Percentiles rank a stretch among this genome's conserved stretches.
Conservation (phyloP, 2,113 vertebrate genomes). For the Dicerorhinus sumatrensis region DNA sequence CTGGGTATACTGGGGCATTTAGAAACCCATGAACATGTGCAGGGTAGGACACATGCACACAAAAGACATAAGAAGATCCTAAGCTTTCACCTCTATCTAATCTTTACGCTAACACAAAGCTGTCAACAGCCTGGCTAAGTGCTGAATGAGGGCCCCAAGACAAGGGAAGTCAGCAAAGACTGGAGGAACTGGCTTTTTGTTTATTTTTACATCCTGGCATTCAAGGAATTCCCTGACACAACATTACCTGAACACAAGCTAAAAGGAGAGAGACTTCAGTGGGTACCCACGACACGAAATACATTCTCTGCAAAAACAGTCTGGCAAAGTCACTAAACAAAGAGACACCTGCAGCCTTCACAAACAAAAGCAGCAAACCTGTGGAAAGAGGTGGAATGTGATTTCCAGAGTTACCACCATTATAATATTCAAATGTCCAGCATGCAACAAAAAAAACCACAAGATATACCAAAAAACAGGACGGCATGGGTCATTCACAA, state of each 20-base stretch:
- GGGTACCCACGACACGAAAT: neutral
- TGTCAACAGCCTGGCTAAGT: neutral
- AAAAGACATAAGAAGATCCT: neutral
- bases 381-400: neutral
- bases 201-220: neutral
- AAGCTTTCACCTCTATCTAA: neutral
- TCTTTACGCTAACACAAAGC: neutral
- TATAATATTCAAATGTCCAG: neutral
- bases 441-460: neutral
- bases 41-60: neutral
- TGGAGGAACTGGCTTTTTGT: neutral
- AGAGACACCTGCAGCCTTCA: neutral
- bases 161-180: neutral
- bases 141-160: neutral
- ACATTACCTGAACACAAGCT: neutral
- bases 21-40: neutral
- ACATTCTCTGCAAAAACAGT: neutral
- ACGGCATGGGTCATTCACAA: neutral
- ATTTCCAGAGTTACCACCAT: neutral
- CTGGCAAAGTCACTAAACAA: neutral
- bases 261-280: neutral
- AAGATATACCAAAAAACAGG: neutral
- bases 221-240: constrained; percentile 15
- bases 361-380: neutral
- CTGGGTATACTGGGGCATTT: neutral